Percentiles rank a stretch among this genome's conserved stretches.
Conservation (phyloP, 2,797 vertebrate species). For the Molothrus aeneus region DNA sequence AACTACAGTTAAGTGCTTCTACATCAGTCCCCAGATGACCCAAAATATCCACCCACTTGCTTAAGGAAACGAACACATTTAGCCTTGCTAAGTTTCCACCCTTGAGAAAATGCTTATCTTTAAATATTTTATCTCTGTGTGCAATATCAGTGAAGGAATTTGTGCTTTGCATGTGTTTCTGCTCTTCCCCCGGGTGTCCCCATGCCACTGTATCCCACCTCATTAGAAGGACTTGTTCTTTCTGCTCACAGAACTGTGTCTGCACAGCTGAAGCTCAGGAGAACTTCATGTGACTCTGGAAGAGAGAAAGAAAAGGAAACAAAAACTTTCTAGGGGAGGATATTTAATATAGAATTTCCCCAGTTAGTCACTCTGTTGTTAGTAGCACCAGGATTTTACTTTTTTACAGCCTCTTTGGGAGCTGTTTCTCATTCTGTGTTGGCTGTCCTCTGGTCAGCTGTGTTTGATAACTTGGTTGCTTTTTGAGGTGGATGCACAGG, state of each 20-base stretch:
- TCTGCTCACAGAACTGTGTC: not conserved
- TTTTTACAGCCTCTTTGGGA: not conserved
- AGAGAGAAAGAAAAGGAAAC: not conserved
- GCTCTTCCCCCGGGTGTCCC: not conserved
- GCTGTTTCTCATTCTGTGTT: not conserved
- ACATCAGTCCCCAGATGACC: not conserved
- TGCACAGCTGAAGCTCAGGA: not conserved
- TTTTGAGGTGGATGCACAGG: not conserved
- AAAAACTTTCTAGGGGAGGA: not conserved
- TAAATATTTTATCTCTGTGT: not conserved
- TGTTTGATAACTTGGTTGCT: not conserved
- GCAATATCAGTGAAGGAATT: not conserved
- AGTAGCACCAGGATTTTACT: not conserved
- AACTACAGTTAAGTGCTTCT: not conserved
- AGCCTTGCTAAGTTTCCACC: not conserved
- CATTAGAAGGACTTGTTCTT: not conserved
- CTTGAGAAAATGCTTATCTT: not conserved
- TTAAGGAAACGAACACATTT: not conserved
- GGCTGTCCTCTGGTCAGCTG: not conserved
- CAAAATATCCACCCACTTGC: not conserved
- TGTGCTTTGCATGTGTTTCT: not conserved
- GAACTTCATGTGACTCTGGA: not conserved
- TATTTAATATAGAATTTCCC: not conserved
- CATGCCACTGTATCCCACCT: not conserved
- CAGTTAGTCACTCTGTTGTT: not conserved